Percentiles rank a stretch among this genome's conserved stretches.
phyloP scores from a whole-genome alignment of 2,797 vertebrate species.

The Anas flavirostris region DNA sequence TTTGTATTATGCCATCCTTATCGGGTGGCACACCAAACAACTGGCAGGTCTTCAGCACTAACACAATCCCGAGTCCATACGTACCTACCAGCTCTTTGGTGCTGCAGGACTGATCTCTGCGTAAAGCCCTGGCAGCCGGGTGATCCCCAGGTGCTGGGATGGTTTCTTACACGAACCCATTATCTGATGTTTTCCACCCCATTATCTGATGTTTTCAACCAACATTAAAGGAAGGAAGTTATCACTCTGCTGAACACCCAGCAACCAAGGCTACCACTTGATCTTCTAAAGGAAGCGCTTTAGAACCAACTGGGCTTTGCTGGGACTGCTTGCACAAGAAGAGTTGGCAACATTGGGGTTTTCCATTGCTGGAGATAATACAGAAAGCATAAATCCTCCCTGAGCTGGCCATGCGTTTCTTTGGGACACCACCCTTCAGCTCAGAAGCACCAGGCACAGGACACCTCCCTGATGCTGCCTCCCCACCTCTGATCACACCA shows the following conservation, averaged over 20 bases:
- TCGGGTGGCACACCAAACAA: slow-evolving; percentile 34
- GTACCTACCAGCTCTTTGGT: not conserved
- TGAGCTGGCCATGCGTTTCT: not conserved
- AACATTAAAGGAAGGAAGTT: not conserved
- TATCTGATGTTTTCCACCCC: not conserved
- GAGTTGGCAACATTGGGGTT: not conserved
- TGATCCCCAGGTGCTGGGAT: not conserved
- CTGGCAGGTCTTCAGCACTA: not conserved
- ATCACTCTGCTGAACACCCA: not conserved
- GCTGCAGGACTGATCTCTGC: not conserved
- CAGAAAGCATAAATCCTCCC: not conserved
- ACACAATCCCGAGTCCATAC: not conserved
- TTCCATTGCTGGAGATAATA: not conserved
- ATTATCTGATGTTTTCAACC: not conserved
- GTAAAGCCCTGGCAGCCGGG: not conserved
- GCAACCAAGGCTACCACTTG: not conserved
- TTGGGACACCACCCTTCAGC: not conserved
- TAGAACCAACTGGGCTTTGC: not conserved
- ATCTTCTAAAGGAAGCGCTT: not conserved
- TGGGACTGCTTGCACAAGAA: not conserved
- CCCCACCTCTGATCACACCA: not conserved
- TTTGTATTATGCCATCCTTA: slow-evolving; percentile 57
- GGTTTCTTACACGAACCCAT: not conserved
- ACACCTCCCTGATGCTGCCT: fast-evolving
- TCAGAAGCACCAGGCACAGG: not conserved